Conservation (phyloP, 2,888 invertebrate genomes). For the Gandaritis pyraliata region DNA sequence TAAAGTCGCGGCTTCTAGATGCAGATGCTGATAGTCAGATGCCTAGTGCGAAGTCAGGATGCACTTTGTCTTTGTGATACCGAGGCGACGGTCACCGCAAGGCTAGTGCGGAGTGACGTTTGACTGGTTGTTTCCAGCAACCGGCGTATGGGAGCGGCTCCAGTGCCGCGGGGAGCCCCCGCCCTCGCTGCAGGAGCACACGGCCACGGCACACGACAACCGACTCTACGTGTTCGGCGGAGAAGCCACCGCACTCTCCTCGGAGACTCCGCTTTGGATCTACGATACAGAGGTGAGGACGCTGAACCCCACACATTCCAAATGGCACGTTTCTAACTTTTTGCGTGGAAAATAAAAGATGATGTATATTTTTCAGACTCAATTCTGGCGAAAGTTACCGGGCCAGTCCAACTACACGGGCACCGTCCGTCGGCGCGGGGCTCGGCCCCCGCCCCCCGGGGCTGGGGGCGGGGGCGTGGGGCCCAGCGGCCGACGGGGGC, state of each 20-base stretch:
- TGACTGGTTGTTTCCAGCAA: constrained; percentile 73
- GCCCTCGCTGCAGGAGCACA: constrained; percentile 93
- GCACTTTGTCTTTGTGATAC: too few species aligned
- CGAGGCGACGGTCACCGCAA: too few species aligned
- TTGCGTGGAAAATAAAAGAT: too few species aligned
- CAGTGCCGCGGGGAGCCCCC: constrained; percentile 88
- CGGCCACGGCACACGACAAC: constrained; percentile 89
- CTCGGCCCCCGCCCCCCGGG: constrained; percentile 62
- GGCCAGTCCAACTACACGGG: constrained; percentile 82
- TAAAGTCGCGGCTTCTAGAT: too few species aligned
- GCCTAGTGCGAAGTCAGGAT: too few species aligned
- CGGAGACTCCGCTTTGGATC: constrained; percentile 94
- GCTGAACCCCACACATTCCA: background rate
- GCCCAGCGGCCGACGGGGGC: constrained; percentile 92
- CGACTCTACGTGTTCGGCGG: constrained; percentile 94
- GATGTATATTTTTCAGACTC: constrained; percentile 51
- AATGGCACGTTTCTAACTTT: too few species aligned
- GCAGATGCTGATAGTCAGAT: too few species aligned
- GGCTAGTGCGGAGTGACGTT: too few species aligned
- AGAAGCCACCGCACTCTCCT: constrained; percentile 91
- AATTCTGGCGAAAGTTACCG: constrained; percentile 83
- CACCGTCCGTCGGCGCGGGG: constrained; percentile 59
- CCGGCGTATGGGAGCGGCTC: constrained; percentile 90
- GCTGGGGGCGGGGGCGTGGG: constrained; percentile 61
- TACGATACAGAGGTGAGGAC: constrained; percentile 89